Base-by-base conservation (phyloP, 1,140 invertebrate genomes). In the Drusus annulatus region DNA sequence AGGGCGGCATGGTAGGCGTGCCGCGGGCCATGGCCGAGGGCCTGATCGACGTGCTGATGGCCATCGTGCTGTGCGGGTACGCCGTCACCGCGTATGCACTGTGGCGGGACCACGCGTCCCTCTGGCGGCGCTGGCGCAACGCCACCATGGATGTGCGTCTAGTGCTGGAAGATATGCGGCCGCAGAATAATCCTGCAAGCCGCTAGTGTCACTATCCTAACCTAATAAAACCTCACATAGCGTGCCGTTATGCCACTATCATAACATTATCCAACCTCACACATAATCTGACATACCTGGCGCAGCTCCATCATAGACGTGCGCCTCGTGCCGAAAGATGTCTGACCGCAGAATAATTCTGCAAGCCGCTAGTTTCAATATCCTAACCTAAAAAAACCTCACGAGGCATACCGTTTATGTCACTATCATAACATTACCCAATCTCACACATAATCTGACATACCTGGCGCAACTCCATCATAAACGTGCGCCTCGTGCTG, bases 1-100 rank as follows among this genome's bases (percentile, higher is more conserved):
- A 94, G 84, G 92, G 92, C 62, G 90, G 88, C 82, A 88, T 88
- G 86, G 86, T 88, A 85, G 88, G 88, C 17, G 86, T 89, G 79
- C 87, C 88, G 2, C 86, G 88, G 73, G 85, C 87, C 5, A 87
- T 90, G 31, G 89, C 88, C 0, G 87, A 89, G 77, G 88, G 88
- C 0, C 87, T 88, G 2, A 88, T 88, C 86, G 87, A 89, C 58
- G 87, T 89, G 75, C 89, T 90, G 80, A 88, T 90, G 88, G 87
- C 86, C 0, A 86, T 88, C 77, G 89, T 89, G 3, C 80, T 89
- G 2, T 90, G 88, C 75, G 88, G 88, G 0, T 90, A 90, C 76
- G 87, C 86, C 0, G 86, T 89, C 5, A 89, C 88, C 0, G 87
- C 88, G 1, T 90, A 89, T 80, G 84, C 89, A n/a, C 84, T 89